These are phyloP conservation scores for Syndactyla subalaris DNA, from an alignment of 2,797 vertebrate genomes.

Conservation along the genomic window DNA sequence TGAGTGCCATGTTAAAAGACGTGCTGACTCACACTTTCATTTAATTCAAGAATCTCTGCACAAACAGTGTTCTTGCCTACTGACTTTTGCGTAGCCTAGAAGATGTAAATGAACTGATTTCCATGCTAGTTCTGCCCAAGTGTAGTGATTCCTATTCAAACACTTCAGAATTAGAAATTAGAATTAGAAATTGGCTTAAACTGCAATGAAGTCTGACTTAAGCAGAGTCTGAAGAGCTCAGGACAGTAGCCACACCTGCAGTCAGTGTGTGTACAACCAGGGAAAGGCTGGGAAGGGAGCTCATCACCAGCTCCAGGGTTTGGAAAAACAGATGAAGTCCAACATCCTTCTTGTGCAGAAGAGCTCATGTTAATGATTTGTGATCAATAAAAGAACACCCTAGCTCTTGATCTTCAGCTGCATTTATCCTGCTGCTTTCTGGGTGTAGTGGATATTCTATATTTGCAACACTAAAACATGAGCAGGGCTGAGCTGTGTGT, in stretches of 20 bases:
- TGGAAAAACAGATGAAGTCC: background rate
- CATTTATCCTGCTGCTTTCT: background rate
- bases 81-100: background rate
- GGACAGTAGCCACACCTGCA: background rate
- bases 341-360: background rate
- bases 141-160: constrained; percentile 7
- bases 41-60: constrained; percentile 26
- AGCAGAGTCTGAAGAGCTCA: background rate
- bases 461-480: background rate
- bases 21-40: constrained; percentile 23
- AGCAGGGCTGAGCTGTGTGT: background rate
- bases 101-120: constrained; percentile 35
- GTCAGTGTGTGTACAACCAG: background rate
- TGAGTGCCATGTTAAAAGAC: constrained; percentile 14
- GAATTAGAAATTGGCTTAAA: background rate
- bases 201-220: background rate
- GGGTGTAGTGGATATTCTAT: background rate
- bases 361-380: background rate
- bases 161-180: background rate
- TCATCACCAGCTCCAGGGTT: background rate
- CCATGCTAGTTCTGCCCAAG: background rate
- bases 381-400: background rate
- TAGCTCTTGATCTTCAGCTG: background rate
- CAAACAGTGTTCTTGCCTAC: constrained; percentile 20
- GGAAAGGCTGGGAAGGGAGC: background rate